phyloP scores from a whole-genome alignment of 2,888 invertebrate species.

The Chymomyza procnemis region DNA sequence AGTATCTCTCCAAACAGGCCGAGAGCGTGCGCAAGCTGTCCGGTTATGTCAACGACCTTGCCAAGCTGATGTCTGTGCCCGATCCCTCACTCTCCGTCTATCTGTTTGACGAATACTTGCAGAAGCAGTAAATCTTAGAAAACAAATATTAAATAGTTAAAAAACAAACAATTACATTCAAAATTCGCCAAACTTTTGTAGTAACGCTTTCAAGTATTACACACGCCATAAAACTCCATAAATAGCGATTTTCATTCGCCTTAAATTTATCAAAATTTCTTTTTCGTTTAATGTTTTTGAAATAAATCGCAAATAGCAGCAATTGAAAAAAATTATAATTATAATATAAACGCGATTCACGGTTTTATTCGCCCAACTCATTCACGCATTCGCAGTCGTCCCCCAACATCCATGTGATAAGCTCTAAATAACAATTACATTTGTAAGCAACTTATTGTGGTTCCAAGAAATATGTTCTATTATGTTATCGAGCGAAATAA shows the following conservation, averaged over 20 bases:
- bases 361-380: slow-evolving; percentile 30
- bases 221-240: slow-evolving; percentile 12
- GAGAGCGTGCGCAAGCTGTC: slow-evolving; percentile 84
- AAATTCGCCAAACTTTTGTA: slow-evolving; percentile 33
- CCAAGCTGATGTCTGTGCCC: slow-evolving; percentile 81
- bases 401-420: slow-evolving; percentile 54
- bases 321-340: slow-evolving; percentile 9
- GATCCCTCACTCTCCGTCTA: slow-evolving; percentile 85
- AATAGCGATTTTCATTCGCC: slow-evolving; percentile 1
- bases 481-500: slow-evolving; percentile 55
- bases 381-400: slow-evolving; percentile 32
- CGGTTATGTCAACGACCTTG: slow-evolving; percentile 86
- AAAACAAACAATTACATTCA: slow-evolving; percentile 5
- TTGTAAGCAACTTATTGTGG: neutral
- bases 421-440: slow-evolving; percentile 20
- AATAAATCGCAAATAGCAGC: slow-evolving; percentile 53
- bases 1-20: slow-evolving; percentile 85
- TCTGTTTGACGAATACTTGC: slow-evolving; percentile 85
- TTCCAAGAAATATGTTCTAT: slow-evolving; percentile 37
- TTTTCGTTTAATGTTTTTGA: slow-evolving; percentile 47
- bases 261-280: slow-evolving; percentile 30
- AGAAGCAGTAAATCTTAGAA: slow-evolving; percentile 71
- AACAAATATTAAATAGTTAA: slow-evolving; percentile 21
- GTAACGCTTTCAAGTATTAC: slow-evolving; percentile 38
- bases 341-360: slow-evolving; percentile 10